phyloP scores from a whole-genome alignment of 2,797 vertebrate genomes.

The Sebastolobus altivelis region DNA sequence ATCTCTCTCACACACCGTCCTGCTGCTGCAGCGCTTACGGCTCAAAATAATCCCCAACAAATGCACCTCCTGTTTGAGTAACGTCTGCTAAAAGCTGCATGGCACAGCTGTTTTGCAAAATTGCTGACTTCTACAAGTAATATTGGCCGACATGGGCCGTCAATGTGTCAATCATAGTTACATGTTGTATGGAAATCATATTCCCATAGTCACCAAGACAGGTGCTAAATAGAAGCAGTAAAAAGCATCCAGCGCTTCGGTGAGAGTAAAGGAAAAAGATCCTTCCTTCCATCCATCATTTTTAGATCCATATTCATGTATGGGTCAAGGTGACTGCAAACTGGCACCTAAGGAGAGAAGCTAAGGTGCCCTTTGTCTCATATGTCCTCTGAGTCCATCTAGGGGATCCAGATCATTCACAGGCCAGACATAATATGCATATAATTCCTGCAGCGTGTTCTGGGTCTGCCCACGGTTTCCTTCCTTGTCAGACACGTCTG shows the following conservation, averaged over 20 bases:
- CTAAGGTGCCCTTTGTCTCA: slow-evolving; percentile 14
- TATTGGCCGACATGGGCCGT: background rate
- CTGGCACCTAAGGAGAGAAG: slow-evolving; percentile 5
- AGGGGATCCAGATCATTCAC: slow-evolving; percentile 17
- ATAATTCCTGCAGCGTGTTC: slow-evolving; percentile 32
- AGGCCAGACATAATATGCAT: slow-evolving; percentile 29
- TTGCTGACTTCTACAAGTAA: too few relatives aligned
- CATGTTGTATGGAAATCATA: background rate
- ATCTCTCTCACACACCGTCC: background rate
- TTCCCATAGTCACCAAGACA: background rate
- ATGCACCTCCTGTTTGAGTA: background rate
- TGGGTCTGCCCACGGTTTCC: slow-evolving; percentile 13
- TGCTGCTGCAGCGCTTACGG: background rate
- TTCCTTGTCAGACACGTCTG: slow-evolving; percentile 29
- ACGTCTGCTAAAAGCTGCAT: background rate
- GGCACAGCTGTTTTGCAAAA: background rate
- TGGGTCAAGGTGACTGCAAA: slow-evolving; percentile 17
- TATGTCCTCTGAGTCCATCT: slow-evolving; percentile 23
- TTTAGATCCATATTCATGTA: slow-evolving; percentile 16
- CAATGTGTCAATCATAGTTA: background rate
- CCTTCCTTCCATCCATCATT: slow-evolving; percentile 19
- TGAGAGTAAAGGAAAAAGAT: background rate
- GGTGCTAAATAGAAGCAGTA: background rate
- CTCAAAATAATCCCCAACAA: background rate
- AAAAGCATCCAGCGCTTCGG: background rate